Evolutionary conservation across 2,888 invertebrate genomes (phyloP).

Genomic region (Caenorhabditis auriculariae): DNA sequence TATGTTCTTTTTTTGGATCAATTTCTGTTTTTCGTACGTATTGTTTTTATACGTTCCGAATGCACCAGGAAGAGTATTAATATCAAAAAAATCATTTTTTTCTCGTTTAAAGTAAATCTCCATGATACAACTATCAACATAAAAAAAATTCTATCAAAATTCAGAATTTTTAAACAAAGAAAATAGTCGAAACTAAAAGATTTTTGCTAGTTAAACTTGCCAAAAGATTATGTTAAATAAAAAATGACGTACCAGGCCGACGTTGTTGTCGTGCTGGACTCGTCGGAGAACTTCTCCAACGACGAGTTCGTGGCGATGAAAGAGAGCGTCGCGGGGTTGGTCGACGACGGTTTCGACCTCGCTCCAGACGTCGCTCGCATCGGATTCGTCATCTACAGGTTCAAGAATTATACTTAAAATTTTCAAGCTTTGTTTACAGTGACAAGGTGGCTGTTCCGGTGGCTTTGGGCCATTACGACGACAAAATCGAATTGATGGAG

Average conservation of each 20-base stretch:
- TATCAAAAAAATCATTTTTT: too few species aligned
- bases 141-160: too few species aligned
- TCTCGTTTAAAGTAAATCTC: too few species aligned
- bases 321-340: constrained; percentile 55
- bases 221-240: too few species aligned
- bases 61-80: too few species aligned
- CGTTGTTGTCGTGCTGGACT: constrained; percentile 58
- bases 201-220: too few species aligned
- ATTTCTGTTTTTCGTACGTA: too few species aligned
- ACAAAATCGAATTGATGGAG: constrained; percentile 57
- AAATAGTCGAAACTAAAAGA: too few species aligned
- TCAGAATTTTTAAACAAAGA: too few species aligned
- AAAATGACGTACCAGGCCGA: constrained; percentile 52
- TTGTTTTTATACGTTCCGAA: too few species aligned
- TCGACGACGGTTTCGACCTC: constrained; percentile 60
- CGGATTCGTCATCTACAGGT: constrained; percentile 61
- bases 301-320: constrained; percentile 52
- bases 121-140: too few species aligned
- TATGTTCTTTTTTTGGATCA: too few species aligned
- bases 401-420: neutral
- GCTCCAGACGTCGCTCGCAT: constrained; percentile 58
- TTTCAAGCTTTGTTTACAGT: constrained; percentile 28
- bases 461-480: constrained; percentile 62
- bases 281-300: constrained; percentile 56
- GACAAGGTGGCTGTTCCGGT: constrained; percentile 61